phyloP scores from a whole-genome alignment of 2,888 invertebrate genomes.

The Chymomyza fuscimana region DNA sequence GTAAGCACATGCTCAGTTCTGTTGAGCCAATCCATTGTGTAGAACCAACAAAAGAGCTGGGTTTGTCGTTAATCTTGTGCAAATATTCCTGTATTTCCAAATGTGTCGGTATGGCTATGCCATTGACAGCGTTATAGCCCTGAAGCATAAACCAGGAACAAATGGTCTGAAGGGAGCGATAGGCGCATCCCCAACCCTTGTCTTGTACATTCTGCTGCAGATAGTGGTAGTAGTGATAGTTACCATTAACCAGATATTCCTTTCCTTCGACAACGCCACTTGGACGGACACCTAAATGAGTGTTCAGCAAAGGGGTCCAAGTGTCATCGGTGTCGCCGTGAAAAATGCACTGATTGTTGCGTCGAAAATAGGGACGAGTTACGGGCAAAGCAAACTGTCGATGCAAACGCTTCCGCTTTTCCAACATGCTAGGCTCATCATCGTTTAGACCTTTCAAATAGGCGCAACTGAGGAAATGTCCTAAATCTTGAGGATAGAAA shows the following conservation, averaged over 20 bases:
- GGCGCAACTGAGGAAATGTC: slow-evolving; percentile 88
- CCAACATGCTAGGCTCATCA: slow-evolving; percentile 84
- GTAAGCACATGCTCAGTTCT: slow-evolving; percentile 95
- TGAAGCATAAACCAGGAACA: slow-evolving; percentile 97
- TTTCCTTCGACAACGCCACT: slow-evolving; percentile 80
- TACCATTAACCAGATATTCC: slow-evolving; percentile 86
- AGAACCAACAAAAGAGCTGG: slow-evolving; percentile 91
- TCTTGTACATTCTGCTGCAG: slow-evolving; percentile 97
- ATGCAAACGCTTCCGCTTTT: slow-evolving; percentile 85
- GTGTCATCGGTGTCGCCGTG: slow-evolving; percentile 78
- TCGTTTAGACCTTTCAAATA: slow-evolving; percentile 85
- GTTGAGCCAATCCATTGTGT: slow-evolving; percentile 99
- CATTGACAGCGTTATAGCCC: slow-evolving; percentile 86
- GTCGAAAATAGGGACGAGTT: slow-evolving; percentile 87
- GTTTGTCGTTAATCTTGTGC: slow-evolving; percentile 96
- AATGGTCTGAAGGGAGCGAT: slow-evolving; percentile 97
- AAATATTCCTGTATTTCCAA: slow-evolving; percentile 95
- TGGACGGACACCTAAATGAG: slow-evolving; percentile 83
- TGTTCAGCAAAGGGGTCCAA: slow-evolving; percentile 84
- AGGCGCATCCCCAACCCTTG: slow-evolving; percentile 99
- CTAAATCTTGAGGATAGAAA: slow-evolving; percentile 83
- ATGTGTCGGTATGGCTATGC: slow-evolving; percentile 87
- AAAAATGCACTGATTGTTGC: slow-evolving; percentile 84
- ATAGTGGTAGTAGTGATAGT: slow-evolving; percentile 97
- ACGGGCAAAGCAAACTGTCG: slow-evolving; percentile 85